phyloP scores from a whole-genome alignment of 1,140 invertebrate genomes.

The Augochlora pura region DNA sequence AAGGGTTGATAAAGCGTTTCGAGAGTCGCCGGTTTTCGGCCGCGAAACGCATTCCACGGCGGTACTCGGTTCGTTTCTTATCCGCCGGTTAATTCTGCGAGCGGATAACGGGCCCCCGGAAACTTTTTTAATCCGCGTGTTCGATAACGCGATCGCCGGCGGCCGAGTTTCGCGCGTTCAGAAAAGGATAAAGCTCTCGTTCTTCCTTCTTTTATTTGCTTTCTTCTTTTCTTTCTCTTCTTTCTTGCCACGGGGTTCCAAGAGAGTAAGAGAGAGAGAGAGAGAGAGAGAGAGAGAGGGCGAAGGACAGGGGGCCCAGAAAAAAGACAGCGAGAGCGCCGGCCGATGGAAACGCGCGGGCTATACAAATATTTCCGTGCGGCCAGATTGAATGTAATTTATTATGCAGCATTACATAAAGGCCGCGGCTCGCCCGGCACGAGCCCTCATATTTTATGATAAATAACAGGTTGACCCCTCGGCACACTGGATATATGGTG shows the following conservation, averaged over 20 bases:
- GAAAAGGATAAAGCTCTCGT: no score
- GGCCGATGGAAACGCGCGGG: slow-evolving; percentile 43
- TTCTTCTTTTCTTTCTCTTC: no score
- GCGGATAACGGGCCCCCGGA: not conserved
- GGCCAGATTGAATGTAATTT: slow-evolving; percentile 69
- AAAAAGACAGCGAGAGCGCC: slow-evolving; percentile 14
- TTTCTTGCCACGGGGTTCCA: no score
- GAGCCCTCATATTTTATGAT: slow-evolving; percentile 71
- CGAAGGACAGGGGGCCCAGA: not conserved
- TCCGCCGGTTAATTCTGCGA: not conserved
- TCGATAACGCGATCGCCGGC: not conserved
- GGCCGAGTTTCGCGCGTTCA: not conserved
- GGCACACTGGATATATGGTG: slow-evolving; percentile 64
- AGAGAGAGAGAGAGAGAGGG: no score
- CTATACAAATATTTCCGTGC: slow-evolving; percentile 59
- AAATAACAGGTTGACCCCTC: slow-evolving; percentile 72
- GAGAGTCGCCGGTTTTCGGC: no score
- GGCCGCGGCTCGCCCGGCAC: slow-evolving; percentile 56
- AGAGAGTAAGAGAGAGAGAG: no score
- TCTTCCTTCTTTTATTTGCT: no score
- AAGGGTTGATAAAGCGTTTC: no score
- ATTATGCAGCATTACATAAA: slow-evolving; percentile 69
- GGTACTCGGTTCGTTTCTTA: not conserved
- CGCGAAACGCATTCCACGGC: not conserved
- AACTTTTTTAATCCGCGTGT: not conserved